Evolutionary conservation across 2,888 invertebrate genomes (phyloP), one percentile per base, ranked within the genome.

Genomic region (Monoplex corrugatus): DNA sequence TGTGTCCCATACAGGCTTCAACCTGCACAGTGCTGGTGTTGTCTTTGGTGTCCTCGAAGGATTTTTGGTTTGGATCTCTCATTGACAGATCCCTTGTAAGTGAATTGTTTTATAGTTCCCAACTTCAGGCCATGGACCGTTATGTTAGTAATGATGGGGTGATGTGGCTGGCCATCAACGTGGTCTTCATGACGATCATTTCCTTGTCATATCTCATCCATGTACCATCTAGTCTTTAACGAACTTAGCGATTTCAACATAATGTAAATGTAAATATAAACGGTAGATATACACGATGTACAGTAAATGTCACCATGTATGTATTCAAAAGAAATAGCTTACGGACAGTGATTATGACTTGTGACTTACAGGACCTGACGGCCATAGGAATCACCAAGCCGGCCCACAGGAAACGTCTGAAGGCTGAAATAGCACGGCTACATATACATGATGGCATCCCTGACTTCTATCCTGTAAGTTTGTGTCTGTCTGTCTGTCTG

Each of bases 381-480:
- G 97, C 97, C 43, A 97, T 97, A 92, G 97, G 97, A 94, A 99
- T 99, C 94, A 99, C 99, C 95, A 99, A 99, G 96, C 99, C 99
- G 63, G 98, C 98, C 96, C 99, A 99, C 96, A 97, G 99, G 93
- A 99, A 99, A 96, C 97, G 98, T 94, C 97, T 99, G 95, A 99
- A 99, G 97, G 98, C 98, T 90, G 99, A 99, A 96, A 99, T 99
- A 95, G 98, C 98, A 92, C 98, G 98, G 95, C 97, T 99, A 91
- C 98, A 98, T 96, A 98, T 99, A 94, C 98, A 98, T 80, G 99
- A 99, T 96, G 98, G 98, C 94, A 97, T 99, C 94, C 99, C 99
- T 92, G 98, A 99, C 89, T 94, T 93, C 90, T 95, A 94, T 91
- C 95, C 96, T 19, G 95, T 57, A 28, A 57, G 10, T 23, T 23